These are phyloP conservation scores for Vanacampus margaritifer DNA, from an alignment of 2,113 vertebrate species.

Conservation along the genomic window DNA sequence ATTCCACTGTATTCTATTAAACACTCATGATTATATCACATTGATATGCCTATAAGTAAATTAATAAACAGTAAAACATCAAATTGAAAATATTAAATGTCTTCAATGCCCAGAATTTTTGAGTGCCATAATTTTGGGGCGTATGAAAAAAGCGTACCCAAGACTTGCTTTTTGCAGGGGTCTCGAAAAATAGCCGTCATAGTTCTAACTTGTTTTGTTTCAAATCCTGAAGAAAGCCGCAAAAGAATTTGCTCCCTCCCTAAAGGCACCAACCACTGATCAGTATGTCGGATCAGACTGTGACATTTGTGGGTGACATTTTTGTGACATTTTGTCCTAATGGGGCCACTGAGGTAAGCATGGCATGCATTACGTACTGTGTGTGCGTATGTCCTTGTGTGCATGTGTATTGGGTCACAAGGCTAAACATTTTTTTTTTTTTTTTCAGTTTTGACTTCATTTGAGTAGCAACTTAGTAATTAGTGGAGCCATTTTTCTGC, in stretches of 20 bases:
- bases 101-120: too few relatives aligned
- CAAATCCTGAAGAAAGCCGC: constrained; percentile 7
- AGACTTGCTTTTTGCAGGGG: not conserved
- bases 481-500: too few relatives aligned
- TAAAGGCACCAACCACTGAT: constrained; percentile 28
- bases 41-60: too few relatives aligned
- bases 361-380: constrained; percentile 31
- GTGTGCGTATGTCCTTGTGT: not conserved
- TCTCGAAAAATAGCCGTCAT: not conserved
- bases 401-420: not conserved
- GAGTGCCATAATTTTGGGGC: not conserved
- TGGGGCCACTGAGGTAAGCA: constrained; percentile 40
- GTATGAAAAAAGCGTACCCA: not conserved
- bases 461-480: too few relatives aligned
- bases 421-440: too few relatives aligned
- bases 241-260: constrained; percentile 9
- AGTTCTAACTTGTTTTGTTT: constrained; percentile 8
- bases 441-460: not conserved
- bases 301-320: constrained; percentile 66
- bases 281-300: constrained; percentile 53
- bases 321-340: constrained; percentile 63
- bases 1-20: too few relatives aligned
- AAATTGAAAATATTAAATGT: too few relatives aligned
- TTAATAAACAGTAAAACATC: too few relatives aligned
- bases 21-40: too few relatives aligned